phyloP scores from a whole-genome alignment of 1,140 invertebrate genomes.

The Diorhabda elongata region DNA sequence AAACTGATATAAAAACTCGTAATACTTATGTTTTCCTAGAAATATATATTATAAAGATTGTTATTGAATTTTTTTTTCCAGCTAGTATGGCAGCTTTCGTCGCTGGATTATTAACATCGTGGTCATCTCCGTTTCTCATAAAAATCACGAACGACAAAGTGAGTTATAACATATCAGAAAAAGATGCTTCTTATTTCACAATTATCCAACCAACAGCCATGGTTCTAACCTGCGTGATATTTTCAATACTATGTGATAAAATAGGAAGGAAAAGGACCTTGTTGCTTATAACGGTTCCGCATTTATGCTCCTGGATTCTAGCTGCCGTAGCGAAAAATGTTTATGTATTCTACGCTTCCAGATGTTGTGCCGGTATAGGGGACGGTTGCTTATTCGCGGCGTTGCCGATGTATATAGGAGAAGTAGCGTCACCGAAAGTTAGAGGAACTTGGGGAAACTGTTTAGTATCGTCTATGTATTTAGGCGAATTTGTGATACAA shows the following conservation, averaged over 20 bases:
- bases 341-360: constrained; percentile 30
- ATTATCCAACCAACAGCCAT: constrained; percentile 4
- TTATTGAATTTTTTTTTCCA: background rate
- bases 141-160: constrained; percentile 23
- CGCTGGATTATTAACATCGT: constrained; percentile 13
- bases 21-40: no score
- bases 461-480: constrained; percentile 49
- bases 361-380: constrained; percentile 33
- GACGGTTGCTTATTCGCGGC: constrained; percentile 35
- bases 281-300: constrained; percentile 28
- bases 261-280: constrained; percentile 32
- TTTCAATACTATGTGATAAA: constrained; percentile 23
- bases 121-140: constrained; percentile 24
- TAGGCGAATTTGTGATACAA: constrained; percentile 51
- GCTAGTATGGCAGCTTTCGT: background rate
- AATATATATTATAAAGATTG: no score
- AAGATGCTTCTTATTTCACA: constrained; percentile 18
- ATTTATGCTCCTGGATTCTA: constrained; percentile 25
- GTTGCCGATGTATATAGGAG: constrained; percentile 58
- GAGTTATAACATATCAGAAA: constrained; percentile 22
- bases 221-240: constrained; percentile 19
- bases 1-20: no score
- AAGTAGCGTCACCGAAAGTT: constrained; percentile 61
- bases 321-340: constrained; percentile 24
- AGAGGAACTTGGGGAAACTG: constrained; percentile 54